Base-by-base conservation (phyloP, 2,113 vertebrate species). In the Prinia subflava region DNA sequence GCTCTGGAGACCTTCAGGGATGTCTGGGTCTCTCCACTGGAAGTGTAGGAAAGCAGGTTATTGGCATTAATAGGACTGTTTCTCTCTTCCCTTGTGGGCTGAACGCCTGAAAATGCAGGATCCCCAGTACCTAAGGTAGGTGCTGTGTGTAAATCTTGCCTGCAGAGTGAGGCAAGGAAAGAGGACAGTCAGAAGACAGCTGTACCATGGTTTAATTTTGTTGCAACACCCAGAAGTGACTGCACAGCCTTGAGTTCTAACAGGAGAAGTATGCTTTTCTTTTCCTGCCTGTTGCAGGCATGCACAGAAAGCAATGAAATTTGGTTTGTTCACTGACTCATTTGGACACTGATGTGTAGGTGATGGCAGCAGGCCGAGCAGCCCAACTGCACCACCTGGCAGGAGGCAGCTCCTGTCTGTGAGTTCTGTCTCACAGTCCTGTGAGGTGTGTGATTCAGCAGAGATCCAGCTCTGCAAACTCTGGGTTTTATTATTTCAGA, bases 211-310 rank as follows among this genome's bases (percentile, higher is more conserved):
- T 62, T 70, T 55, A 57, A 27, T 59, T 65, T 33, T 74, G 28
- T 60, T 68, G 24, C 46, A 64, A 19, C 31, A 44, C 4, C 6
- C 39, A 60, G 37, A 41, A 0, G 0, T 62, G 77, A 65, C 44
- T 74, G 41, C 64, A 60, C 46, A 92, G 39, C 35, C 39, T 67
- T 7, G 37, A 39, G 37, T 39, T 69, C 64, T 55, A 31, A 11
- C 21, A 81, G 59, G 22, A 39, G 12, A 44, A 57, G 23, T 16
- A 9, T 11, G 23, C 21, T 87, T 74, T 60, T 49, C 83, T 76
- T 7, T 2, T 75, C 31, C 47, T 84, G n/a, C 64, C 64, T 70
- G 2, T 28, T 37, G 59, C 1, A 83, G 64, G 4, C 14, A 4
- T 4, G 3, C 35, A 44, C 50, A 60, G 81, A 73, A 89, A 23